phyloP scores from a whole-genome alignment of 2,888 invertebrate genomes.

The Rhimphoctona megacephalus region DNA sequence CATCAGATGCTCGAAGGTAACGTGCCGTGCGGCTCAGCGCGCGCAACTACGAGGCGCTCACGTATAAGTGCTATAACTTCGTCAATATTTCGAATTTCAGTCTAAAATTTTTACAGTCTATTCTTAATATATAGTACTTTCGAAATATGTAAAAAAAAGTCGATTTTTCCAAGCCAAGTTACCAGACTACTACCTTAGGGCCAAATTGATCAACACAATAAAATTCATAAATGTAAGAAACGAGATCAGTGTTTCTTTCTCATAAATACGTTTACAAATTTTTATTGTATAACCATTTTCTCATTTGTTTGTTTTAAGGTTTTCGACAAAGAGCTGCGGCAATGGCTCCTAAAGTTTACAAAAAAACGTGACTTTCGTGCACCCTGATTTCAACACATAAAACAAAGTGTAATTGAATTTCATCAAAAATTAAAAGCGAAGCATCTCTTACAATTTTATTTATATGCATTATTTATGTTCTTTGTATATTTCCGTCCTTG shows the following conservation, averaged over 20 bases:
- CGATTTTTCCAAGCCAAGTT: too few species aligned
- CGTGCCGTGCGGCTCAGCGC: too few species aligned
- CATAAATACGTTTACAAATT: not conserved
- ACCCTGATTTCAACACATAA: not conserved
- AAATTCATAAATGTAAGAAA: not conserved
- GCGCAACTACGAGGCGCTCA: too few species aligned
- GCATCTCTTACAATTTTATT: not conserved
- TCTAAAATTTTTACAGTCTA: too few species aligned
- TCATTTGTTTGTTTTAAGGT: not conserved
- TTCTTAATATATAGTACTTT: too few species aligned
- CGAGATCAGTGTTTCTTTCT: not conserved
- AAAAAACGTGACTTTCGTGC: not conserved
- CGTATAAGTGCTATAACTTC: too few species aligned
- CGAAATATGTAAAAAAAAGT: too few species aligned
- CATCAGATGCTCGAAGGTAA: too few species aligned
- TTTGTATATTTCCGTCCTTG: not conserved
- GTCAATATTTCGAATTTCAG: too few species aligned
- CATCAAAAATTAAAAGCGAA: not conserved
- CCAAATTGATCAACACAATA: not conserved
- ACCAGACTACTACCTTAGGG: too few species aligned
- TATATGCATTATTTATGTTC: not conserved
- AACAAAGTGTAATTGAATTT: not conserved
- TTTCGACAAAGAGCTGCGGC: not conserved
- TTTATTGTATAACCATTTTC: not conserved
- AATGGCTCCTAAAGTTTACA: not conserved